Evolutionary conservation across 2,888 invertebrate species (phyloP).

Genomic region (Oscheius myriophilus): DNA sequence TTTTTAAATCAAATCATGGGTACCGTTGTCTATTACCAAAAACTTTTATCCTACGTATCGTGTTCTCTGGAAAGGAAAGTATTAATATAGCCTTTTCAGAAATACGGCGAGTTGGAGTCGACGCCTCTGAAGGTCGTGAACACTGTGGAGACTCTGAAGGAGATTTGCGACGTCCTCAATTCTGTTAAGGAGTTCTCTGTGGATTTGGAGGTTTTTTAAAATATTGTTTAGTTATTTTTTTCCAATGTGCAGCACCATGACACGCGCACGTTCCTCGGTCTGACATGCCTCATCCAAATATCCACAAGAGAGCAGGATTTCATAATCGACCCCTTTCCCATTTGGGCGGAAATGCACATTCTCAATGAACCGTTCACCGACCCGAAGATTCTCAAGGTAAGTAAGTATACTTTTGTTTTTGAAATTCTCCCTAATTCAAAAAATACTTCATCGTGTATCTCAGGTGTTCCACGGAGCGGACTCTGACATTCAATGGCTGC

Average conservation of each 20-base stretch:
- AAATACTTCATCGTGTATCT: conserved; percentile 16
- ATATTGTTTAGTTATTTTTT: not conserved
- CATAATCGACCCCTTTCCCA: conserved; percentile 84
- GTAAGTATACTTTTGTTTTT: no score
- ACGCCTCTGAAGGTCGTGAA: conserved; percentile 81
- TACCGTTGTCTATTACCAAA: no score
- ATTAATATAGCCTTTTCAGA: conserved; percentile 64
- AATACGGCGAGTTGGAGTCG: conserved; percentile 76
- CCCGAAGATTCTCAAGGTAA: conserved; percentile 85
- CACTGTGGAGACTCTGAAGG: conserved; percentile 77
- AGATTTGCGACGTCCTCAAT: conserved; percentile 79
- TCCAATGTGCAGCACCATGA: conserved; percentile 80
- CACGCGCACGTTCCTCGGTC: conserved; percentile 89
- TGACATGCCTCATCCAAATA: conserved; percentile 94
- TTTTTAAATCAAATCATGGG: no score
- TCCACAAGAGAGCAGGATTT: conserved; percentile 84
- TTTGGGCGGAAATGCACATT: conserved; percentile 84
- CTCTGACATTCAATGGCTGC: conserved; percentile 89
- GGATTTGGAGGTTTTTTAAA: conserved; percentile 78
- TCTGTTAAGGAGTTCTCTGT: conserved; percentile 83
- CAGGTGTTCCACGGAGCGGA: conserved; percentile 92
- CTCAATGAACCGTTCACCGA: conserved; percentile 91
- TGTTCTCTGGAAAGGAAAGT: no score
- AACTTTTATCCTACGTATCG: no score
- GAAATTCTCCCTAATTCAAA: not conserved